Evolutionary conservation across 2,888 invertebrate species (phyloP).

Genomic region (Drosophila mayaguana): DNA sequence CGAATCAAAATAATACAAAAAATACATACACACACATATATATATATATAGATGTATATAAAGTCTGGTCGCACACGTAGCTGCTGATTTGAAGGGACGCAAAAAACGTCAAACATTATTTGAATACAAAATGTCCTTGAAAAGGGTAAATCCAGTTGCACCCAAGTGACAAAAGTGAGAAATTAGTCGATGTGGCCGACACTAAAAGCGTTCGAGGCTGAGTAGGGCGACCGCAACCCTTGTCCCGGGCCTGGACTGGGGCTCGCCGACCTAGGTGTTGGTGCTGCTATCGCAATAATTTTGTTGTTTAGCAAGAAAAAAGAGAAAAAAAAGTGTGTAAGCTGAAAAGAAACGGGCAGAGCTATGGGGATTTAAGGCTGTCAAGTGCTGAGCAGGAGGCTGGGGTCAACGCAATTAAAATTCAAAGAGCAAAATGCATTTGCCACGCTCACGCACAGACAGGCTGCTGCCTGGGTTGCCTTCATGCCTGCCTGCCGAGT

Average conservation of each 20-base stretch:
- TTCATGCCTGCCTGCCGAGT: neutral
- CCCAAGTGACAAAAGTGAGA: constrained; percentile 79
- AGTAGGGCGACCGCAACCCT: constrained; percentile 46
- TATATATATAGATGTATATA: neutral
- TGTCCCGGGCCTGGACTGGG: constrained; percentile 1
- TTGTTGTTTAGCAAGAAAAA: constrained; percentile 10
- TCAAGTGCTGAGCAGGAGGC: constrained; percentile 32
- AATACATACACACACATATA: neutral
- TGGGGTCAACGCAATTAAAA: constrained; percentile 64
- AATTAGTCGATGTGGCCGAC: constrained; percentile 77
- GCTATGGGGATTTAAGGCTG: constrained; percentile 5
- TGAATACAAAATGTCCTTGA: constrained; percentile 80
- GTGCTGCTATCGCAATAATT: constrained; percentile 28
- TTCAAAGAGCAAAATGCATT: constrained; percentile 75
- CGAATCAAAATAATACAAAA: constrained; percentile 49
- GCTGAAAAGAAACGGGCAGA: neutral
- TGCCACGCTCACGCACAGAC: constrained; percentile 51
- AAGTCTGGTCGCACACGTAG: constrained; percentile 47
- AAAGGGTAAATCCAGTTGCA: constrained; percentile 63
- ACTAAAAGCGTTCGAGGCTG: constrained; percentile 66
- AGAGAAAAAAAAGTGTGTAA: neutral
- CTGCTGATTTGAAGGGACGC: constrained; percentile 40
- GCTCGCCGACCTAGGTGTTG: constrained; percentile 3
- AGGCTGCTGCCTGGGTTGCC: neutral
- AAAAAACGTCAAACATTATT: constrained; percentile 75